Evolutionary conservation across 2,113 vertebrate genomes (phyloP), one percentile per base, ranked within the genome.

Genomic region (Trematocara stigmaticum): DNA sequence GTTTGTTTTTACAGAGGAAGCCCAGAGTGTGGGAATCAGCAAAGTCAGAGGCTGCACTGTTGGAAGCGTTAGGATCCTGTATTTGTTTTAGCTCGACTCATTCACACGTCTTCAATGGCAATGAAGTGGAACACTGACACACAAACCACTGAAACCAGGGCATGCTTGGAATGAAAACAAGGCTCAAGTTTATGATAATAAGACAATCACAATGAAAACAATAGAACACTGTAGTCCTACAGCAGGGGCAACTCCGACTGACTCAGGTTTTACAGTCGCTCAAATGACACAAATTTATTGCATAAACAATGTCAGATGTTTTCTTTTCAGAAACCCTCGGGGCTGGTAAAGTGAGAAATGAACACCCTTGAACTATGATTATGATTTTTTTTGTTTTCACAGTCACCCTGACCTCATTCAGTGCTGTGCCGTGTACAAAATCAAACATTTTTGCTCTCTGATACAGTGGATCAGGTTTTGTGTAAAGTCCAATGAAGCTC

Each of bases 221-320:
- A 82, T 6, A n/a, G 8, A 55, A 88, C 12, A 57, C 40, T 35
- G 42, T 3, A 49, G 59, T 69, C 35, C n/a, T 12, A 78, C 81
- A 85, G 42, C 66, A 23, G 57, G 59, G 47, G 52, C 9, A 57
- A 34, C 61, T 71, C 79, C 26, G 38, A 56, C 76, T n/a, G 61
- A 90, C 57, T 55, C 84, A 20, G 87, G 55, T 40, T 35, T 80
- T 81, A 81, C 82, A 89, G 52, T 89, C 81, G 45, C 9, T 87
- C 45, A 79, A 91, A 90, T 79, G 5, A 80, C 81, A 87, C 51
- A 38, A 9, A 53, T 84, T 89, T 93, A 91, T 93, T 93, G 92
- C 93, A 92, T 91, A 92, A 82, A 94, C 83, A 81, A 79, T 23
- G 49, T 91, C 18, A 55, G 84, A 57, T 88, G 85, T 66, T 35